These are phyloP conservation scores for Pteropus alecto DNA, from an alignment of 2,113 vertebrate genomes.

Conservation along the genomic window DNA sequence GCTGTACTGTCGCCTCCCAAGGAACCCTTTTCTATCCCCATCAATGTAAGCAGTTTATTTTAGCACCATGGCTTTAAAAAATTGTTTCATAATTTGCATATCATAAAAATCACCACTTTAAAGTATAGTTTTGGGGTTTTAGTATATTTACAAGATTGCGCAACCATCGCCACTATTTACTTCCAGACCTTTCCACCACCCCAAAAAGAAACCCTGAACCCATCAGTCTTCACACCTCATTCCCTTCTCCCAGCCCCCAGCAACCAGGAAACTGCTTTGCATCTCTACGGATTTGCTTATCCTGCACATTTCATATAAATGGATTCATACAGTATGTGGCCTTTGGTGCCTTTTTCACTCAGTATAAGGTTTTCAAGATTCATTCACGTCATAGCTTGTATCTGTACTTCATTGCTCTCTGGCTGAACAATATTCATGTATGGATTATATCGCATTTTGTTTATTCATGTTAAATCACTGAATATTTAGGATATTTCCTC, in stretches of 20 bases:
- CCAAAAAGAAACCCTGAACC: not conserved
- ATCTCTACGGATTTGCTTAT: not conserved
- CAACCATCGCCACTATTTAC: not conserved
- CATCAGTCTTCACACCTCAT: not conserved
- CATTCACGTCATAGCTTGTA: too few relatives aligned
- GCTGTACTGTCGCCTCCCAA: not conserved
- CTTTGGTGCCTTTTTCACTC: not conserved
- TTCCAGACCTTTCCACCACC: not conserved
- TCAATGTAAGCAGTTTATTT: not conserved
- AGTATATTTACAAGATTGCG: not conserved
- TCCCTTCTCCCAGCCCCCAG: not conserved
- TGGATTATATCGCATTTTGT: not conserved
- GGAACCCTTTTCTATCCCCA: not conserved
- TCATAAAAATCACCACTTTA: not conserved
- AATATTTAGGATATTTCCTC: not conserved
- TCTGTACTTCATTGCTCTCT: not conserved
- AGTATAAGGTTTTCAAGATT: not conserved
- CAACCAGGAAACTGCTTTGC: not conserved
- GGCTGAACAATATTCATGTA: not conserved
- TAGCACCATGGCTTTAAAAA: not conserved
- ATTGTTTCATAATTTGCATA: not conserved
- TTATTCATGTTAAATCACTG: not conserved
- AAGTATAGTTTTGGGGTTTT: not conserved
- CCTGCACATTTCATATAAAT: not conserved
- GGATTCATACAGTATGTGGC: not conserved